Evolutionary conservation across 30 jellyfish, hydroid and myxozoan genomes (phyloP).

Genomic region (Mastigias papua): DNA sequence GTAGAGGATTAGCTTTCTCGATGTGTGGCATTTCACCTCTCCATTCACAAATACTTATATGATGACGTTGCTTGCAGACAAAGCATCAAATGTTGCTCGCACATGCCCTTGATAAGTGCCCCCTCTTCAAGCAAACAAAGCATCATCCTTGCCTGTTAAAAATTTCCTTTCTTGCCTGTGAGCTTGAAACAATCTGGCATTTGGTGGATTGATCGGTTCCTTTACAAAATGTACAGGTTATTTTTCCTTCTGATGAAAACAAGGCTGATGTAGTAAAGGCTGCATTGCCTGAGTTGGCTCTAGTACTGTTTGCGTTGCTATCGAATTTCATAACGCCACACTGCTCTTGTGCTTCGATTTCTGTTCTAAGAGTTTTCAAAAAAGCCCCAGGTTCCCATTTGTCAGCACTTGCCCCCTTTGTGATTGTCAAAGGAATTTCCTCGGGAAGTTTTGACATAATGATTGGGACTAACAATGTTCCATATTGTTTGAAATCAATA

Average conservation of each 20-base stretch:
- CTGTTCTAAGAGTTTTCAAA: conserved; percentile 24
- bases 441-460: conserved; percentile 28
- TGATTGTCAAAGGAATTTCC: conserved; percentile 6
- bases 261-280: conserved; percentile 38
- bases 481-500: conserved; percentile 21
- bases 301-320: background rate
- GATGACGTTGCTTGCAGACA: no score
- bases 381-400: conserved; percentile 37
- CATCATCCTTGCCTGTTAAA: no score
- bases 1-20: no score
- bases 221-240: conserved; percentile 14
- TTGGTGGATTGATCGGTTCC: conserved; percentile 23
- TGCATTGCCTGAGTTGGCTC: background rate
- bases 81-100: no score
- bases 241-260: background rate
- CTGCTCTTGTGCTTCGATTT: conserved; percentile 48
- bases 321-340: conserved; percentile 6
- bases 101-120: no score
- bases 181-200: background rate
- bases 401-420: conserved; percentile 4
- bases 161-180: conserved; percentile 9
- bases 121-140: no score
- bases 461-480: conserved; percentile 31
- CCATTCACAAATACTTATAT: no score
- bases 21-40: no score